Evolutionary conservation across 2,888 invertebrate species (phyloP).

Genomic region (Druceiella hillmani): DNA sequence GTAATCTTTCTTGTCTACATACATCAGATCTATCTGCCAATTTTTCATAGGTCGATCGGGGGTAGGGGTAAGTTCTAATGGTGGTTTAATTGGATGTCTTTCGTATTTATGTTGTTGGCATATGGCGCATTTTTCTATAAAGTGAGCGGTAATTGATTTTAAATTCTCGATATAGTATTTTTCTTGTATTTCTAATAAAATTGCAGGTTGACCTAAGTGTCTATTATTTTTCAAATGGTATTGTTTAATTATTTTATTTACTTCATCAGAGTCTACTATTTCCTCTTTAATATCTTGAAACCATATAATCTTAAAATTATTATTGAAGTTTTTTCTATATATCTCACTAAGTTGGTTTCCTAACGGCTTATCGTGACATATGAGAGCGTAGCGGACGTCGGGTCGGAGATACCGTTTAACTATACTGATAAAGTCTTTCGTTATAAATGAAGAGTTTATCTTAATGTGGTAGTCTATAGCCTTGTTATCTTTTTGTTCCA

Average conservation of each 20-base stretch:
- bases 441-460: background rate
- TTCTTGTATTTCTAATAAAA: background rate
- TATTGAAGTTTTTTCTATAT: background rate
- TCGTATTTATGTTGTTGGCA: background rate
- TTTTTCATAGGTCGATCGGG: background rate
- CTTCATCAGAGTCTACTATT: background rate
- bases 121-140: background rate
- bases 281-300: background rate
- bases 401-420: background rate
- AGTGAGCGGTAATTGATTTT: background rate
- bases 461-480: slow-evolving; percentile 1
- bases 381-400: background rate
- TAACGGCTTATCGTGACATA: background rate
- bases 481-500: background rate
- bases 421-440: background rate
- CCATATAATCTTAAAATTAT: background rate
- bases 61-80: background rate
- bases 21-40: background rate
- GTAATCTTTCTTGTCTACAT: background rate
- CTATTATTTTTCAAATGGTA: background rate
- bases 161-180: slow-evolving; percentile 1
- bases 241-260: background rate
- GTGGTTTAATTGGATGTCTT: background rate
- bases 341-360: background rate
- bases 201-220: background rate